Evolutionary conservation across 2,888 invertebrate genomes (phyloP), one percentile per base, ranked within the genome.

Genomic region (Xylota sylvarum): DNA sequence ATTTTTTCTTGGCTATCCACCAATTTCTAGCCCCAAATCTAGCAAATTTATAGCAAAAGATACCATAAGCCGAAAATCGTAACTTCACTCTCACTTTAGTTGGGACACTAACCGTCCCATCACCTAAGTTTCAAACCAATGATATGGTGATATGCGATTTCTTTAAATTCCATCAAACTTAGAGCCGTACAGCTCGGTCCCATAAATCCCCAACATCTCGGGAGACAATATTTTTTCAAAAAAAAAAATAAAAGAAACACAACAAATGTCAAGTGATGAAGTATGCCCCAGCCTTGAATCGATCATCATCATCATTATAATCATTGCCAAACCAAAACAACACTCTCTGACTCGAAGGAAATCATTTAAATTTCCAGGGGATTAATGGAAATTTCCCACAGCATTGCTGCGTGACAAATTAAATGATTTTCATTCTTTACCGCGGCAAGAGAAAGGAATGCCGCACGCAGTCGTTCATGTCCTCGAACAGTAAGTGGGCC

Each of bases 391-490:
- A 77, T 50, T 65, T 82, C 77, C 64, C 64, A 48, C 48, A 70
- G 70, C 55, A 43, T 19, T 48, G 37, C 48, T 55, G 56, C 64
- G 79, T 52, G 80, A 85, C 84, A 81, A 76, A 85, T 85, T 76
- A 80, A 85, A 80, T 76, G 85, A 77, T 76, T 85, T 80, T n/a
- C 72, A 72, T 72, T 81, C 72, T 56, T 56, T 19, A 65, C 17
- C 46, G 60, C 17, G 27, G 30, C 32, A 46, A 5, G 46, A n/a
- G 23, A 48, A 5, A 35, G 40, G 43, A 65, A 70, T 85, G 50
- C 72, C 72, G 12, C 69, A 70, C 37, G 23, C 70, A 76, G 80
- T 64, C 64, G 40, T 43, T 56, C 48, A 35, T 40, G 55, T 40
- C 43, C 62, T 81, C 62, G n/a, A 73, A 65, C 17, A 23, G 37